Evolutionary conservation across 2,888 invertebrate species (phyloP).

Genomic region (Drymonia ruficornis): DNA sequence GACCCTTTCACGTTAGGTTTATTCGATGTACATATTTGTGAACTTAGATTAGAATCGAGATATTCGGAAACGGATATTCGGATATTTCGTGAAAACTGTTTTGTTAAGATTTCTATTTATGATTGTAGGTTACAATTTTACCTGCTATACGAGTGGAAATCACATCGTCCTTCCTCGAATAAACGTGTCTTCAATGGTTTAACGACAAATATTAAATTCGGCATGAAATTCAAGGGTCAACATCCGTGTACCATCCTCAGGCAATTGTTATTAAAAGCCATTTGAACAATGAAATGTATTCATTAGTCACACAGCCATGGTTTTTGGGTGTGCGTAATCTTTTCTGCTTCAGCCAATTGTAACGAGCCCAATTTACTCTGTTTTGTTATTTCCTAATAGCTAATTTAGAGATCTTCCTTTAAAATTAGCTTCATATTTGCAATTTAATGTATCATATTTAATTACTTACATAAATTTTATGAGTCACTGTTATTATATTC

Average conservation of each 20-base stretch:
- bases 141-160: too few relatives aligned
- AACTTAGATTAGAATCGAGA: slow-evolving; percentile 4
- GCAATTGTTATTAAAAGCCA: neutral
- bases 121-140: too few relatives aligned
- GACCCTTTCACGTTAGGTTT: slow-evolving; percentile 23
- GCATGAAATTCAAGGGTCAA: too few relatives aligned
- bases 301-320: slow-evolving; percentile 36
- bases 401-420: neutral
- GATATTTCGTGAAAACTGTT: neutral
- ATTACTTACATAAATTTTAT: too few relatives aligned
- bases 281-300: slow-evolving; percentile 35
- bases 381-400: slow-evolving; percentile 17
- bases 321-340: slow-evolving; percentile 31
- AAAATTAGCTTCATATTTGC: neutral
- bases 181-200: too few relatives aligned
- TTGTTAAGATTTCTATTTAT: neutral
- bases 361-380: slow-evolving; percentile 24
- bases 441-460: too few relatives aligned
- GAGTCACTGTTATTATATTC: too few relatives aligned
- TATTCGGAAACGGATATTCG: neutral
- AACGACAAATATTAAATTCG: too few relatives aligned
- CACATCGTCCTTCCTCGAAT: too few relatives aligned
- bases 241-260: neutral
- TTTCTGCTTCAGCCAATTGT: slow-evolving; percentile 31
- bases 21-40: slow-evolving; percentile 14